Conservation (phyloP, 2,113 vertebrate species). For the Orycteropus afer region DNA sequence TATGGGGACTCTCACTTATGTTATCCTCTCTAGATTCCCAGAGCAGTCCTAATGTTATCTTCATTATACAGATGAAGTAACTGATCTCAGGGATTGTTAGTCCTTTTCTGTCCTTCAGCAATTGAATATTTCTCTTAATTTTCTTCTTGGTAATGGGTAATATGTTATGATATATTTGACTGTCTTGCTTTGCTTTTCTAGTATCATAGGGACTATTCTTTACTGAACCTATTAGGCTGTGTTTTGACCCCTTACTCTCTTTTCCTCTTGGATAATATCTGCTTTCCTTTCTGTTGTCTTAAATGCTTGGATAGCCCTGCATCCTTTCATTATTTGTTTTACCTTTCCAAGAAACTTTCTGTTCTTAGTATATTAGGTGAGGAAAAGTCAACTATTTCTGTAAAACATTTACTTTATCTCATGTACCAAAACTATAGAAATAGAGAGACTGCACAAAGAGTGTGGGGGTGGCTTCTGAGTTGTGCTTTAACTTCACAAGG, state of each 20-base stretch:
- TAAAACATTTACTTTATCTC: neutral
- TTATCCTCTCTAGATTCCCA: neutral
- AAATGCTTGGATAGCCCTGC: conserved; percentile 29
- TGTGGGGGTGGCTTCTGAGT: no score
- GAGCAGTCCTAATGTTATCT: neutral
- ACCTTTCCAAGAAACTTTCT: conserved; percentile 50
- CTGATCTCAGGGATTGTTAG: neutral
- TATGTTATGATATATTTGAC: neutral
- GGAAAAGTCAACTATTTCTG: conserved; percentile 47
- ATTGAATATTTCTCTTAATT: neutral
- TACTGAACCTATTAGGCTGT: neutral
- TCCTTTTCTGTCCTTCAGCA: neutral
- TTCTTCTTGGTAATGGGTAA: neutral
- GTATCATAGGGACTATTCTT: no score
- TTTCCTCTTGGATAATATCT: neutral
- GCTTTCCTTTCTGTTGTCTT: conserved; percentile 27
- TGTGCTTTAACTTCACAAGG: no score
- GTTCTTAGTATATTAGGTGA: conserved; percentile 13
- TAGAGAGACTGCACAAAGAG: no score
- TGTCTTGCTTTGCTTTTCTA: neutral
- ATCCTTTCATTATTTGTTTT: conserved; percentile 36
- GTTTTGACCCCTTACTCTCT: neutral
- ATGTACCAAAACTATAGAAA: neutral
- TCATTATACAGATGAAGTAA: neutral
- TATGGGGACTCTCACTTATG: neutral